Percentiles rank a stretch among this genome's conserved stretches.
These are phyloP conservation scores for Ranitomeya variabilis DNA, from an alignment of 2,113 vertebrate genomes.

Conservation along the genomic window DNA sequence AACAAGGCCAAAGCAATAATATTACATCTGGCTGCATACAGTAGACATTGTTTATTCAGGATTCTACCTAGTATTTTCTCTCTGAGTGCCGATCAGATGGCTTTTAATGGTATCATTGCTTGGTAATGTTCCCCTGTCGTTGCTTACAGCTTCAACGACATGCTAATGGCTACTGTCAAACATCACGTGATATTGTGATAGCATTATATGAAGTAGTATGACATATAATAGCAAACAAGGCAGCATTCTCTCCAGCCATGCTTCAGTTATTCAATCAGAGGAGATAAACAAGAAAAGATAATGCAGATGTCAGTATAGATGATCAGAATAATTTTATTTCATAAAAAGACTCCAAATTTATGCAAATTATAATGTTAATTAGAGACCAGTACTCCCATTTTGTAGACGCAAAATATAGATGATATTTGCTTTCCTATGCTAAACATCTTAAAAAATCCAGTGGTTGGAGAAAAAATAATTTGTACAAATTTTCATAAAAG, in stretches of 20 bases:
- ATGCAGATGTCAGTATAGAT: constrained; percentile 10
- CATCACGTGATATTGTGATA: constrained; percentile 40
- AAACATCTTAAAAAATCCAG: constrained; percentile 25
- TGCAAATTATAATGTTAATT: constrained; percentile 40
- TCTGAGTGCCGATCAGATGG: constrained; percentile 42
- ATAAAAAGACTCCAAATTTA: constrained; percentile 40
- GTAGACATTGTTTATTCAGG: constrained; percentile 45
- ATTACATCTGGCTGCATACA: constrained; percentile 41
- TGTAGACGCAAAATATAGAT: constrained; percentile 23
- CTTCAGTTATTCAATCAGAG: constrained; percentile 17
- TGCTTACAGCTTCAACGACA: constrained; percentile 42
- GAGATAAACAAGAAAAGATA: constrained; percentile 21
- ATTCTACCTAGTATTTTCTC: constrained; percentile 37
- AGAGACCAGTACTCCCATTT: neutral
- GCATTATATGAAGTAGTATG: constrained; percentile 1
- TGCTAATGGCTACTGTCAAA: constrained; percentile 47
- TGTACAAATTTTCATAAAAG: neutral
- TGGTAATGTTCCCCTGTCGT: constrained; percentile 49
- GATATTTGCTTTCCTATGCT: constrained; percentile 34
- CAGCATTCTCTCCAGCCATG: neutral
- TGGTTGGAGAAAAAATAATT: neutral
- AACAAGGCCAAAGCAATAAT: constrained; percentile 32
- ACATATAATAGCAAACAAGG: neutral
- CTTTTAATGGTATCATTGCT: constrained; percentile 43
- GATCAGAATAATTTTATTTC: constrained; percentile 5